Percentiles rank a stretch among this genome's conserved stretches.
phyloP scores from a whole-genome alignment of 1,140 invertebrate genomes.

The Acromyrmex charruanus region DNA sequence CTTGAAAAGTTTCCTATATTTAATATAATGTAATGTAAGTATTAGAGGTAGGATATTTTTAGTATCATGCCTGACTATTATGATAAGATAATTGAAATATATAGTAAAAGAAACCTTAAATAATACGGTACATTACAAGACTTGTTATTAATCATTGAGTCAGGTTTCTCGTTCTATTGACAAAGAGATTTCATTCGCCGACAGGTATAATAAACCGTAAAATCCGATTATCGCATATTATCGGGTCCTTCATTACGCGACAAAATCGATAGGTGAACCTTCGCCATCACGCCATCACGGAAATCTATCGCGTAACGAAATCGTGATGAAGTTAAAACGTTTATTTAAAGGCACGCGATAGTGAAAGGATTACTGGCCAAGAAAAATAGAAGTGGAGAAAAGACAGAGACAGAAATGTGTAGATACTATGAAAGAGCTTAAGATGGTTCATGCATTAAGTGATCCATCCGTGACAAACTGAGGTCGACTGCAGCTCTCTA shows the following conservation, averaged over 20 bases:
- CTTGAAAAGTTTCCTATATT: neutral
- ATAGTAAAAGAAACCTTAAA: neutral
- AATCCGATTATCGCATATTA: conserved; percentile 46
- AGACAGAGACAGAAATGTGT: neutral
- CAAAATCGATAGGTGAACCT: conserved; percentile 32
- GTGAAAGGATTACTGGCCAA: conserved; percentile 28
- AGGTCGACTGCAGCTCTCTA: conserved; percentile 44
- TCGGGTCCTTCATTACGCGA: neutral
- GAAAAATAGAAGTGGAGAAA: neutral
- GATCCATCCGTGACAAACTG: conserved; percentile 51
- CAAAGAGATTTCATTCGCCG: conserved; percentile 1
- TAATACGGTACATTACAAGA: neutral
- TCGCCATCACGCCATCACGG: conserved; percentile 24
- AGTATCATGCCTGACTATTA: neutral
- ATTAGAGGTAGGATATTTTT: neutral
- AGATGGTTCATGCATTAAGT: conserved; percentile 61
- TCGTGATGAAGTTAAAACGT: conserved; percentile 42
- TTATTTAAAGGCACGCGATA: conserved; percentile 6
- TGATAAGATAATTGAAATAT: conserved; percentile 23
- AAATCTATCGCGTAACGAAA: conserved; percentile 33
- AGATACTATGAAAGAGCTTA: conserved; percentile 12
- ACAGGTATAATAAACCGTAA: conserved; percentile 34
- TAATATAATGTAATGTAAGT: neutral
- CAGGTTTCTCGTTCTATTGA: conserved; percentile 21
- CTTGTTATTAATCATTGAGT: neutral